phyloP scores from a whole-genome alignment of 2,113 vertebrate genomes.

The Silurus meridionalis region DNA sequence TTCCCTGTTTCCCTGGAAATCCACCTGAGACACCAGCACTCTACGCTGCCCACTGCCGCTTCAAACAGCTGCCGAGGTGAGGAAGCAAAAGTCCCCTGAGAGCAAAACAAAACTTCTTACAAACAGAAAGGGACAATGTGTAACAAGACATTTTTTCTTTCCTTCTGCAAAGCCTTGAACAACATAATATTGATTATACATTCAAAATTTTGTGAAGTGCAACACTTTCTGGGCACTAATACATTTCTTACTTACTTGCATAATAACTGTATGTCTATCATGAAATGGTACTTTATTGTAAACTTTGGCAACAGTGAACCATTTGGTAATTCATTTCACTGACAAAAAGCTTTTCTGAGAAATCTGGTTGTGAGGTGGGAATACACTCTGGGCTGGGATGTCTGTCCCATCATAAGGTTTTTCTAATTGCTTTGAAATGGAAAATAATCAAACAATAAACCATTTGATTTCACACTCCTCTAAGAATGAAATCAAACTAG shows the following conservation, averaged over 20 bases:
- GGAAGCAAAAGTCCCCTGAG: neutral
- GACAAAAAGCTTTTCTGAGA: neutral
- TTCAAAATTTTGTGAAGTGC: neutral
- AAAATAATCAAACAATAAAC: neutral
- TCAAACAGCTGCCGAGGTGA: neutral
- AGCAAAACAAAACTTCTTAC: neutral
- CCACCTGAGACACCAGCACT: neutral
- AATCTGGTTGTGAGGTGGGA: neutral
- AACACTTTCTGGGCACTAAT: neutral
- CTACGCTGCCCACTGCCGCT: neutral
- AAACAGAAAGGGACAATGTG: neutral
- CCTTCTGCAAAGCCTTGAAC: neutral
- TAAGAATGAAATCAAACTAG: neutral
- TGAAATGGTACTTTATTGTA: neutral
- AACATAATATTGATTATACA: neutral
- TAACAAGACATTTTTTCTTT: neutral
- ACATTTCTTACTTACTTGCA: neutral
- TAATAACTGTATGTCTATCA: neutral
- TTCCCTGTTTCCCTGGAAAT: constrained; percentile 1
- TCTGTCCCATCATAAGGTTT: too few relatives aligned
- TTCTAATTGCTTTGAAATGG: neutral
- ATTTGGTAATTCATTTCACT: neutral
- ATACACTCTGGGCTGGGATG: neutral
- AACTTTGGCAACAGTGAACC: neutral
- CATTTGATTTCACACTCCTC: neutral